These are phyloP conservation scores for Plestiodon gilberti DNA, from an alignment of 2,113 vertebrate species.

Conservation along the genomic window DNA sequence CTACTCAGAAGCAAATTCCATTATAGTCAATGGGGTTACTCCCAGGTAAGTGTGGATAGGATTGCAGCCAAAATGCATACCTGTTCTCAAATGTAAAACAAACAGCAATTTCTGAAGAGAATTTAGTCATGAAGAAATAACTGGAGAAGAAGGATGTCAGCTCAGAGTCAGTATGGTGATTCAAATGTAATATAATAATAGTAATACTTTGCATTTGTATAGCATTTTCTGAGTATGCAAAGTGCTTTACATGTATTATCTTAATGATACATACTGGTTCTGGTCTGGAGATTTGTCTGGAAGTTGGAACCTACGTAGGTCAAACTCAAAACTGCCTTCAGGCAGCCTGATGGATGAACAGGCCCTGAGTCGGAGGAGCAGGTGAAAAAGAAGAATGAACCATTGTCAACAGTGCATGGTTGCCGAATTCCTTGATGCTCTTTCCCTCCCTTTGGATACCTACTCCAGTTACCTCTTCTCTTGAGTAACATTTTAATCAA, in stretches of 20 bases:
- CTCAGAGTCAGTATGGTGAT: not conserved
- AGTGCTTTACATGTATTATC: too few relatives aligned
- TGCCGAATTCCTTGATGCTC: slow-evolving; percentile 17
- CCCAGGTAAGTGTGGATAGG: too few relatives aligned
- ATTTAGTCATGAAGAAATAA: not conserved
- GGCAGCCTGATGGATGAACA: not conserved
- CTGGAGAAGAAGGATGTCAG: not conserved
- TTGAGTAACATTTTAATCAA: slow-evolving; percentile 40
- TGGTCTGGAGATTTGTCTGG: too few relatives aligned
- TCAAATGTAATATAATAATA: not conserved
- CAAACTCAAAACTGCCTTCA: too few relatives aligned
- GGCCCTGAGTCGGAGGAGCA: not conserved
- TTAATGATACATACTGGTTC: too few relatives aligned
- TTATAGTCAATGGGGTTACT: too few relatives aligned
- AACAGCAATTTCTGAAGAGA: not conserved
- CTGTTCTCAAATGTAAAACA: not conserved
- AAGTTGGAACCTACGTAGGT: too few relatives aligned
- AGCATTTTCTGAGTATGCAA: too few relatives aligned
- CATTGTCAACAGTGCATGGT: accelerated
- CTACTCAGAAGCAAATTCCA: too few relatives aligned
- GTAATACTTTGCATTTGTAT: too few relatives aligned
- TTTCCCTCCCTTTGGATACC: not conserved
- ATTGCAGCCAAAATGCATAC: not conserved
- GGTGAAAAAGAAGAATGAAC: not conserved
- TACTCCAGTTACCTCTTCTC: not conserved